Evolutionary conservation across 2,113 vertebrate genomes (phyloP), one percentile per base, ranked within the genome.

Genomic region (Tachysurus vachellii): DNA sequence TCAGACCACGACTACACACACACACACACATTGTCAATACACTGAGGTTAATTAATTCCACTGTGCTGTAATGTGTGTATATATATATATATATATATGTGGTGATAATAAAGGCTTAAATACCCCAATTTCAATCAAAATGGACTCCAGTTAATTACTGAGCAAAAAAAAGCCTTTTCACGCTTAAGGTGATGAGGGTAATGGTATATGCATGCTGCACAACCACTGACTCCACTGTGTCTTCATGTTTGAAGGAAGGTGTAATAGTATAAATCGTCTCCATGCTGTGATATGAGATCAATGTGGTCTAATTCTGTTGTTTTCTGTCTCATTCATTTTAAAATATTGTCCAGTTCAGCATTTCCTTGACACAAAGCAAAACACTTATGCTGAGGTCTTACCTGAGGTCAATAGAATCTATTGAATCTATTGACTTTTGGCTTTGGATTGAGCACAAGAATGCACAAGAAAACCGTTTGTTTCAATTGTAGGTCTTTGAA

Each of bases 1-100:
- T 94, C 90, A 99, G 90, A 80, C 95, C 94, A 36, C 95, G 96
- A 90, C 98, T 99, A 88, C 56, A 91, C 92, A 71, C 88, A 66
- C 83, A 88, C 83, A 61, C 36, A 28, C 73, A 77, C n/a, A 68
- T 80, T 31, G 17, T 79, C 1, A 59, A 17, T 57, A 59, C 56
- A 80, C 17, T 7, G 28, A 80, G 19, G 31, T 36, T 36, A 36
- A 36, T 36, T 36, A 36, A 36, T 36, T 36, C 36, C 36, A 36
- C 36, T 36, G 36, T 36, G 36, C 36, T 36, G 36, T 36, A 36
- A 36, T 36, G 36, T 36, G 36, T n/a, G n/a, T n/a, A n/a, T n/a
- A n/a, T n/a, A n/a, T n/a, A n/a, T n/a, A n/a, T n/a, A n/a, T n/a
- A n/a, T n/a, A n/a, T n/a, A n/a, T n/a, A n/a, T n/a, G n/a, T n/a